These are phyloP conservation scores for Damaliscus lunatus DNA, from an alignment of 2,113 vertebrate species.

Conservation along the genomic window DNA sequence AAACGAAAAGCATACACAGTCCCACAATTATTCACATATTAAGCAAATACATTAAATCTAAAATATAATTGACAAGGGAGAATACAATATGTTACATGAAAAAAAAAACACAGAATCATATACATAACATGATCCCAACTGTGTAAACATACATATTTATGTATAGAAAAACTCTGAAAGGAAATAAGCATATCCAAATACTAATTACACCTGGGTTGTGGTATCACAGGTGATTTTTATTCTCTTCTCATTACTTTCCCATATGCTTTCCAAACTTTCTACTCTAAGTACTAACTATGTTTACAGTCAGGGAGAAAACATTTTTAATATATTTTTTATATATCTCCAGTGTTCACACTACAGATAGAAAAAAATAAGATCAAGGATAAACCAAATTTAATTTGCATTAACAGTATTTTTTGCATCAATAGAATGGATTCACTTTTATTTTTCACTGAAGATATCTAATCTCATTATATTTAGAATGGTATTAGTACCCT, in stretches of 20 bases:
- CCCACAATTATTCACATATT: neutral
- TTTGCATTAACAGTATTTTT: neutral
- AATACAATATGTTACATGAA: neutral
- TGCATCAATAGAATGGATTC: neutral
- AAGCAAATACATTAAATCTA: slow-evolving; percentile 28
- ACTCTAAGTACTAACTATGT: neutral
- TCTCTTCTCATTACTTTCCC: slow-evolving; percentile 14
- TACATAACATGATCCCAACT: neutral
- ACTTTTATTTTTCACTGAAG: neutral
- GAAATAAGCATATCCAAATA: slow-evolving; percentile 37
- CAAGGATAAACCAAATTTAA: slow-evolving; percentile 14
- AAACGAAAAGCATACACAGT: neutral
- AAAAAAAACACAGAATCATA: neutral
- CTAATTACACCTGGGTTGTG: neutral
- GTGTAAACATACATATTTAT: neutral
- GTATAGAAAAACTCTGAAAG: slow-evolving; percentile 26
- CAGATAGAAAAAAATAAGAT: neutral
- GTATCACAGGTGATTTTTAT: neutral
- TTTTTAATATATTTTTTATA: neutral
- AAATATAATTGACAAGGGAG: slow-evolving; percentile 3
- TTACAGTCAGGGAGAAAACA: neutral
- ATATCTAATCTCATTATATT: neutral
- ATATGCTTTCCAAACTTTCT: slow-evolving; percentile 18
- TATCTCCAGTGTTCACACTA: neutral
- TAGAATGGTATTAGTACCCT: neutral